Conservation (phyloP, 2,113 vertebrate genomes). For the Gallinago media region DNA sequence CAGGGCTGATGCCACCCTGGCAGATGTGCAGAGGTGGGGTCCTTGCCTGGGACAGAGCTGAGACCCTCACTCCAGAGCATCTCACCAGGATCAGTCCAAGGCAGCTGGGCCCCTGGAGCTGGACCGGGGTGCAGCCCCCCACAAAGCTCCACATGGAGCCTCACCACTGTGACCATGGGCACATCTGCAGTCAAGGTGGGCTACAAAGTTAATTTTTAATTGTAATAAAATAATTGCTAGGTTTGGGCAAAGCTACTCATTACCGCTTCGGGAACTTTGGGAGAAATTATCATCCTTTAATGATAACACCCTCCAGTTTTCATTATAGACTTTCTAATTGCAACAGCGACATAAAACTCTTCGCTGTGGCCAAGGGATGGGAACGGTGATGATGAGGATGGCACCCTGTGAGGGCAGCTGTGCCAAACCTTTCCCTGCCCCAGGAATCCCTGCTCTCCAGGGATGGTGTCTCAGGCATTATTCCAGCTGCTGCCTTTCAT, state of each 20-base stretch:
- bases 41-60: neutral
- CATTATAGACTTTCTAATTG: fast-evolving
- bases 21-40: neutral
- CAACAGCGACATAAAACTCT: fast-evolving
- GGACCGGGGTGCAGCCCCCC: fast-evolving
- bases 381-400: fast-evolving
- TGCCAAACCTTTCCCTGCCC: neutral
- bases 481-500: neutral
- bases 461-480: fast-evolving
- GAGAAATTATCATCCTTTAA: neutral
- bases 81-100: neutral
- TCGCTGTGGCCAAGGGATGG: neutral
- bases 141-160: fast-evolving
- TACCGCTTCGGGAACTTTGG: neutral
- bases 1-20: fast-evolving
- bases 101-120: neutral
- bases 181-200: fast-evolving
- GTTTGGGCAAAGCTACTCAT: neutral
- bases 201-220: neutral
- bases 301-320: neutral
- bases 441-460: neutral
- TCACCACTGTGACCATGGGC: fast-evolving
- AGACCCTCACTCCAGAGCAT: neutral
- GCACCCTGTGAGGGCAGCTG: neutral
- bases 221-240: neutral